Evolutionary conservation across 2,888 invertebrate genomes (phyloP).

Genomic region (Serripes groenlandicus): DNA sequence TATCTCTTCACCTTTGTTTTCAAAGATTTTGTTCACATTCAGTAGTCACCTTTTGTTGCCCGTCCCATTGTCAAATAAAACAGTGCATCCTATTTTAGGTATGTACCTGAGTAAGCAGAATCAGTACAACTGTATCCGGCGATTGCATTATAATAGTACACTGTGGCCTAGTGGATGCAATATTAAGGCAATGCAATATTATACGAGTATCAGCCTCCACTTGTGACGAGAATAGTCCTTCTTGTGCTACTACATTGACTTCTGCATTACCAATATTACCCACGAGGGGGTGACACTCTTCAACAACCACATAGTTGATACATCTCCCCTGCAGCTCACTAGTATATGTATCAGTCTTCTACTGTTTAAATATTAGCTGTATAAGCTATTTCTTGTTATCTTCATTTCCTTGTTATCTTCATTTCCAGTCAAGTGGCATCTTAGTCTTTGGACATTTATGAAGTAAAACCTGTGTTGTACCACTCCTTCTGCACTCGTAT

Average conservation of each 20-base stretch:
- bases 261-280: conserved; percentile 19
- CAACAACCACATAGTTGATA: conserved; percentile 11
- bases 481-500: conserved; percentile 12
- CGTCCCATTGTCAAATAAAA: conserved; percentile 54
- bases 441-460: conserved; percentile 33
- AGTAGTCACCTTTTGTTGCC: conserved; percentile 50
- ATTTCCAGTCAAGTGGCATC: conserved; percentile 40
- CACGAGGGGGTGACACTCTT: conserved; percentile 19
- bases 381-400: conserved; percentile 45
- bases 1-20: conserved; percentile 28
- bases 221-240: conserved; percentile 26
- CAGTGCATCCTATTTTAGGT: background rate
- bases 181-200: conserved; percentile 25
- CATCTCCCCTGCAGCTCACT: background rate
- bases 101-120: conserved; percentile 38
- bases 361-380: conserved; percentile 17
- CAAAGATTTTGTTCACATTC: conserved; percentile 26
- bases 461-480: conserved; percentile 10
- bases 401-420: conserved; percentile 37
- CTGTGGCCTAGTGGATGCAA: background rate
- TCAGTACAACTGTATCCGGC: conserved; percentile 55
- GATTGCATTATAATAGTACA: conserved; percentile 39
- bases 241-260: background rate
- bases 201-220: no score
- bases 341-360: conserved; percentile 32